Percentiles rank a stretch among this genome's conserved stretches.
These are phyloP conservation scores for Caranx melampygus DNA, from an alignment of 2,113 vertebrate genomes.

Conservation along the genomic window DNA sequence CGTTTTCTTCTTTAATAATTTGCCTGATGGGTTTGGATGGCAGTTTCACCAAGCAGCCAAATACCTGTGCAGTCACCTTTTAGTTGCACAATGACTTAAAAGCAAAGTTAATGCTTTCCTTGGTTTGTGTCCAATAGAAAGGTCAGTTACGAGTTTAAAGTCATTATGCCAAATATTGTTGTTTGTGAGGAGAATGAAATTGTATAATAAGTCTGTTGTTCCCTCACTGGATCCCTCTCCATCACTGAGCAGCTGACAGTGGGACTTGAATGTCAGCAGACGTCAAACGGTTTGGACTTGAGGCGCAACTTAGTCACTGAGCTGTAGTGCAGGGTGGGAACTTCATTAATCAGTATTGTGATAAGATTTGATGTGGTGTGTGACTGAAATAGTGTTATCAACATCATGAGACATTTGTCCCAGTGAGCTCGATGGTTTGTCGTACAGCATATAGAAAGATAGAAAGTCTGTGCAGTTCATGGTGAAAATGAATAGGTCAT, in stretches of 20 bases:
- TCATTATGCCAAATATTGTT: not conserved
- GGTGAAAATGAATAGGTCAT: no score
- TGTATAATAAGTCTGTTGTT: not conserved
- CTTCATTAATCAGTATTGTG: no score
- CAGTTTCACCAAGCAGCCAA: not conserved
- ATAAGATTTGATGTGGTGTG: not conserved
- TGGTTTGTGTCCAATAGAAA: not conserved
- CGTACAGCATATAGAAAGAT: no score
- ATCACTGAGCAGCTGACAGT: not conserved
- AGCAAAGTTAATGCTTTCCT: not conserved
- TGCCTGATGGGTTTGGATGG: not conserved
- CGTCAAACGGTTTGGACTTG: not conserved
- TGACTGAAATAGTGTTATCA: not conserved
- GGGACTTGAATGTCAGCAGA: not conserved
- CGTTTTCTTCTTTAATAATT: slow-evolving; percentile 34
- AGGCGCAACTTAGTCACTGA: not conserved
- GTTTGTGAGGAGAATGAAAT: not conserved
- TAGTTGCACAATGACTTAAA: not conserved
- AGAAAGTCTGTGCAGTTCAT: no score
- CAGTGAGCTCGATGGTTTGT: no score
- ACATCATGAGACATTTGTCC: no score
- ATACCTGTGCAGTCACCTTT: not conserved
- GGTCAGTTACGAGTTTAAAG: not conserved
- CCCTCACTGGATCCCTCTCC: not conserved
- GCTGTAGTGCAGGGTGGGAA: not conserved